Base-by-base conservation (phyloP, 92 coral and sea anemone species). In the Desmophyllum pertusum region DNA sequence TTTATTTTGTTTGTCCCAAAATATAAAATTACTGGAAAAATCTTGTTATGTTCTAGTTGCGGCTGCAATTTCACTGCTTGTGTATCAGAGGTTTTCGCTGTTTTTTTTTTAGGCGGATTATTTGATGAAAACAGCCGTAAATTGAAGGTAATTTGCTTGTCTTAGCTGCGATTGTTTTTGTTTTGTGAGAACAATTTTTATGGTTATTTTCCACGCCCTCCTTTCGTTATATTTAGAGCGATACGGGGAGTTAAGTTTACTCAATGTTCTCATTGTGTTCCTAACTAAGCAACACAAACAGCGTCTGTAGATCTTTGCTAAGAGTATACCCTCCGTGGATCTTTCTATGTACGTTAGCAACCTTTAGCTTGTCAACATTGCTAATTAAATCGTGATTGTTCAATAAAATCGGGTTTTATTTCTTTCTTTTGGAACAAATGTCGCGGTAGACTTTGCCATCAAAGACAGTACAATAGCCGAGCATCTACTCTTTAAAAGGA, bases 341-440 rank as follows among this genome's bases (percentile, higher is more conserved):
- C 39, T 50, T 46, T 68, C 66, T 50, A 21, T n/a, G 66, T 68
- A 46, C 66, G 66, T 51, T 48, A 69, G 84, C 76, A 80, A 68
- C 84, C 65, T 13, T 31, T 1, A 42, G 73, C 76, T 80, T 80
- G 76, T 80, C 27, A 80, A 36, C 38, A 68, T 73, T 46, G 65
- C 65, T 46, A 51, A 80, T 80, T 80, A 79, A 79, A 79, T 79
- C 40, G 76, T 69, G 31, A 80, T 80, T 80, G 84, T 80, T 80
- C 65, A 52, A 67, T 69, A 36, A 68, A 80, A 52, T 51, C 4
- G 62, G 76, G 84, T 69, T 80, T 50, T 80, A n/a, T 80, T 37
- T 76, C 69, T 80, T 80, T 80, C 76, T 80, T 80, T 35, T 1
- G 35, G 46, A 78, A 67, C 65, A 67, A 80, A 80, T 80, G 65